Percentiles rank a stretch among this genome's conserved stretches.
Conservation (phyloP, 2,888 invertebrate species). For the Eretmocerus hayati region DNA sequence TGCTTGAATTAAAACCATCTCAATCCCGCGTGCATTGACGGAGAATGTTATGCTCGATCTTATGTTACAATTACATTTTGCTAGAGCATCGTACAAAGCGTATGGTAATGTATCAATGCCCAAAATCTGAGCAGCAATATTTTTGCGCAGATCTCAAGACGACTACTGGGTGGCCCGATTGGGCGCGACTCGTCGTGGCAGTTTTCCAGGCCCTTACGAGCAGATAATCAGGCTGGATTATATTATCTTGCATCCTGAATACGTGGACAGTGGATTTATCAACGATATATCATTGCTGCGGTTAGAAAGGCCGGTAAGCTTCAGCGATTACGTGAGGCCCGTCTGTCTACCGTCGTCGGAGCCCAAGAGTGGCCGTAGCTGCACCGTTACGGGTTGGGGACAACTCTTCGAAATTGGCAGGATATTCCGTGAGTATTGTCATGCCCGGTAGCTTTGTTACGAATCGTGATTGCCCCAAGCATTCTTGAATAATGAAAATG, state of each 20-base stretch:
- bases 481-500: no score
- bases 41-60: no score
- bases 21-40: no score
- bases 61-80: no score
- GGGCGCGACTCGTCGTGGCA: conserved; percentile 66
- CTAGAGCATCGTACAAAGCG: no score
- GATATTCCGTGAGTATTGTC: conserved; percentile 68
- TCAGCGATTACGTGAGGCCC: conserved; percentile 59
- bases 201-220: conserved; percentile 70
- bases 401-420: conserved; percentile 71
- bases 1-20: no score
- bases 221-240: conserved; percentile 59
- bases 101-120: background rate
- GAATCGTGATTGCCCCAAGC: no score
- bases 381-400: conserved; percentile 77
- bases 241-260: conserved; percentile 66
- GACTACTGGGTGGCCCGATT: conserved; percentile 77
- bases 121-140: no score
- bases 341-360: conserved; percentile 59
- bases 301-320: conserved; percentile 54
- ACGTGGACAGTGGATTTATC: conserved; percentile 68
- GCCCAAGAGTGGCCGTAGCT: conserved; percentile 59
- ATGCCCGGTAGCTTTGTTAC: no score
- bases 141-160: conserved; percentile 58
- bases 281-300: conserved; percentile 70